Conservation (phyloP, 2,888 invertebrate species). For the Serripes groenlandicus region DNA sequence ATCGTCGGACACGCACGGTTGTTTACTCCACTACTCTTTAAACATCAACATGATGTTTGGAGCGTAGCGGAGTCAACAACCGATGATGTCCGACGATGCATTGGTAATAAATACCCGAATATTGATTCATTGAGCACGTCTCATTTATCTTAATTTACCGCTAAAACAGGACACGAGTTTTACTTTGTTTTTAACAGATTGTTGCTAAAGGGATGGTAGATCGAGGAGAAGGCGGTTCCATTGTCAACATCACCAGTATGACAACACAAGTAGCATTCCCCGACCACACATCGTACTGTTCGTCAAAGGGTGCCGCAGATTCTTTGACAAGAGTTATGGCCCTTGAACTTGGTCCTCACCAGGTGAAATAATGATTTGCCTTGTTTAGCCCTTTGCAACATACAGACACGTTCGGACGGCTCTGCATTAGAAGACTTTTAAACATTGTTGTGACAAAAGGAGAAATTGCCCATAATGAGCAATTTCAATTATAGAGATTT, state of each 20-base stretch:
- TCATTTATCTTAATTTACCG: too few species aligned
- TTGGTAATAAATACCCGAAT: too few species aligned
- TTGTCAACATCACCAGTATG: slow-evolving; percentile 95
- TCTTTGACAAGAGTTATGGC: slow-evolving; percentile 93
- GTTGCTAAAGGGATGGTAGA: slow-evolving; percentile 91
- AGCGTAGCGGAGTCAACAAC: too few species aligned
- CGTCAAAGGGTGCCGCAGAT: slow-evolving; percentile 95
- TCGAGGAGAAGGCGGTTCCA: slow-evolving; percentile 91
- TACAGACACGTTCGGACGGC: not conserved
- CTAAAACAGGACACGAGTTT: too few species aligned
- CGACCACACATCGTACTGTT: slow-evolving; percentile 93
- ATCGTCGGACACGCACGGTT: too few species aligned
- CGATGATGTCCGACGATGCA: too few species aligned
- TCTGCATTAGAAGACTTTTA: not conserved
- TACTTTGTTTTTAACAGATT: too few species aligned
- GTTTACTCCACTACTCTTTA: too few species aligned
- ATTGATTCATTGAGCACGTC: too few species aligned
- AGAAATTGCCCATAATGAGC: not conserved
- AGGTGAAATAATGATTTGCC: slow-evolving; percentile 71
- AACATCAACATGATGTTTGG: too few species aligned
- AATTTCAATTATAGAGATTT: not conserved
- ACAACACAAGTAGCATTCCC: slow-evolving; percentile 90
- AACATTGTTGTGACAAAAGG: not conserved
- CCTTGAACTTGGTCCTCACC: slow-evolving; percentile 92
- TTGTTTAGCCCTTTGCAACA: not conserved